A percentile compares a stretch with the other conserved stretches of the same genome.
Evolutionary conservation across 2,888 invertebrate genomes (phyloP).

Genomic region (Ptilodon capucinus): DNA sequence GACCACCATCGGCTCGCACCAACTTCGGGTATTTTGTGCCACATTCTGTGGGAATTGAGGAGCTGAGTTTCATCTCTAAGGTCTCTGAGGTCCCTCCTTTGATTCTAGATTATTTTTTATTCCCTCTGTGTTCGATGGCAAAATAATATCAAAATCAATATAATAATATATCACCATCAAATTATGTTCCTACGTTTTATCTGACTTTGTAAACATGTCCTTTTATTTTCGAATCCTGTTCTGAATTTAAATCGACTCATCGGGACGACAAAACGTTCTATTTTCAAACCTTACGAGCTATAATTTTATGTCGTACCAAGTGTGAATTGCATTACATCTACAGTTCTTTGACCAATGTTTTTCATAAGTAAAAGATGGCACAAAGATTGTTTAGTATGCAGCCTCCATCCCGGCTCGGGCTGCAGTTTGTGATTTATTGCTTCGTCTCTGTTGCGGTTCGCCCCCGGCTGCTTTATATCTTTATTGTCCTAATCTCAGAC

Average conservation of each 20-base stretch:
- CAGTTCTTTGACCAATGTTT: not conserved
- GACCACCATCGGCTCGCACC: slow-evolving; percentile 7
- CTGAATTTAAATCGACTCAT: not conserved
- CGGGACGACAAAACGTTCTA: not conserved
- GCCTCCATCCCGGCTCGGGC: slow-evolving; percentile 15
- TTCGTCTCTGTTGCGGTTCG: slow-evolving; percentile 14
- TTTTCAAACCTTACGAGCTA: not conserved
- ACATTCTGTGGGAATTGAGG: slow-evolving; percentile 32
- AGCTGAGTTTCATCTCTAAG: slow-evolving; percentile 18
- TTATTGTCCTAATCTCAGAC: slow-evolving; percentile 34
- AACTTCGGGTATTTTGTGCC: slow-evolving; percentile 22
- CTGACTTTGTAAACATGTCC: too few species aligned
- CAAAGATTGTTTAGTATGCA: slow-evolving; percentile 3
- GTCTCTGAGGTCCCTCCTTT: not conserved
- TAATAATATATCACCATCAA: too few species aligned
- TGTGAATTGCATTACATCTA: not conserved
- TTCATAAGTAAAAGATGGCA: not conserved
- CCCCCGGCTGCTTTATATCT: slow-evolving; percentile 28
- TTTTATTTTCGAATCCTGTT: not conserved
- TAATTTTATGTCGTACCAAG: not conserved
- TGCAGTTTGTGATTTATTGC: slow-evolving; percentile 26
- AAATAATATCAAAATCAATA: not conserved
- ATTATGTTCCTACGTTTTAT: too few species aligned
- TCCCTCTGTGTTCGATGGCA: not conserved
- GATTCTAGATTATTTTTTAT: not conserved